Percentiles rank a stretch among this genome's conserved stretches.
Conservation (phyloP, 2,797 vertebrate genomes). For the Anguilla megastoma region DNA sequence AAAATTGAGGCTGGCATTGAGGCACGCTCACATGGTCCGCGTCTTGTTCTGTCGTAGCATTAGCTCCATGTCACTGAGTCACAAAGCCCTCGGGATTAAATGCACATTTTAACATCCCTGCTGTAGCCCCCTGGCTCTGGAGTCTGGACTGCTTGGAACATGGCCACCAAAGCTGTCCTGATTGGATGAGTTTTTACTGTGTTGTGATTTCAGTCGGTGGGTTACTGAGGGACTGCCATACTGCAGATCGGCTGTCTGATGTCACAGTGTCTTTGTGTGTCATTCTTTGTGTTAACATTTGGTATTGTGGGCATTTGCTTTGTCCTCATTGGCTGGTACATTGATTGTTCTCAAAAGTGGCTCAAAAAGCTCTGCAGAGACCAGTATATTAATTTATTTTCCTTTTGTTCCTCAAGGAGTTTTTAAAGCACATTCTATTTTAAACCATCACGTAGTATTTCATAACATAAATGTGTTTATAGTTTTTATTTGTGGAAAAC, state of each 20-base stretch:
- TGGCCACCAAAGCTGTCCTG: not conserved
- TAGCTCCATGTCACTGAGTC: not conserved
- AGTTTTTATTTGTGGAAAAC: not conserved
- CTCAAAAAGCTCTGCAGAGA: not conserved
- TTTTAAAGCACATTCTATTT: not conserved
- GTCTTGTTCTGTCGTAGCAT: not conserved
- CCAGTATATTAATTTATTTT: not conserved
- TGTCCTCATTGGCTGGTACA: not conserved
- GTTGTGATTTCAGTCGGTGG: not conserved
- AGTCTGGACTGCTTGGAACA: not conserved
- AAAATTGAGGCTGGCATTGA: not conserved
- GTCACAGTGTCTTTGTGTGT: not conserved
- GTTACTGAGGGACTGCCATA: not conserved
- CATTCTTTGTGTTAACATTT: not conserved
- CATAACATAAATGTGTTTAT: not conserved
- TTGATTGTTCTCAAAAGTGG: not conserved
- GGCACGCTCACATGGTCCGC: not conserved
- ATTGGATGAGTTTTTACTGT: conserved; percentile 1
- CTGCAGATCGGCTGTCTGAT: not conserved
- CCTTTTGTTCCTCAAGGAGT: not conserved
- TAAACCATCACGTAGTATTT: not conserved
- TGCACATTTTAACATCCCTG: not conserved
- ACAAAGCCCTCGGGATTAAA: not conserved
- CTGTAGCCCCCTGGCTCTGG: not conserved
- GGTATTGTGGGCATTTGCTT: not conserved